Percentiles rank a stretch among this genome's conserved stretches.
Conservation (phyloP, 2,888 invertebrate genomes). For the Amphipyra berbera region DNA sequence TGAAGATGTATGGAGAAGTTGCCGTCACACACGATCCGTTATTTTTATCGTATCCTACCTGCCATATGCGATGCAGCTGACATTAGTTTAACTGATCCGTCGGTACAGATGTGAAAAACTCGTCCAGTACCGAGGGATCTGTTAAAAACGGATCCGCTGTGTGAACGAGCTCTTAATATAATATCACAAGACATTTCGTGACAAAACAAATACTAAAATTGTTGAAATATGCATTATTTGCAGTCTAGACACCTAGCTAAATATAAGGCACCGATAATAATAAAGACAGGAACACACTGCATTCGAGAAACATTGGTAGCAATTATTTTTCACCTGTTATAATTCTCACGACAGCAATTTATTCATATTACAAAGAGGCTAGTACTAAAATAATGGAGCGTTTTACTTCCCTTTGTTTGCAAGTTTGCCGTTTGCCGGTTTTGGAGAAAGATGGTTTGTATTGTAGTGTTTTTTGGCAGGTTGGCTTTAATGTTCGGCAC, state of each 20-base stretch:
- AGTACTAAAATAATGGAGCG: conserved; percentile 64
- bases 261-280: background rate
- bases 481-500: conserved; percentile 5
- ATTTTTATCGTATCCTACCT: too few relatives aligned
- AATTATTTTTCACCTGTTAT: conserved; percentile 64
- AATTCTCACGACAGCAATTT: conserved; percentile 72
- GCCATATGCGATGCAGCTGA: too few relatives aligned
- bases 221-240: background rate
- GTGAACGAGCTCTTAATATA: too few relatives aligned
- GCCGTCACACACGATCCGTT: too few relatives aligned
- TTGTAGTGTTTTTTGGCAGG: conserved; percentile 16
- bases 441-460: conserved; percentile 30
- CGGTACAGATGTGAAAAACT: too few relatives aligned
- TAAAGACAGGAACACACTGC: background rate
- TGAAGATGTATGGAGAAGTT: too few relatives aligned
- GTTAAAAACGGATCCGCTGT: too few relatives aligned
- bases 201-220: too few relatives aligned
- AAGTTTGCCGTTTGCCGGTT: conserved; percentile 29
- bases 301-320: conserved; percentile 31
- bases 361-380: conserved; percentile 61
- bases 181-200: too few relatives aligned
- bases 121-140: too few relatives aligned
- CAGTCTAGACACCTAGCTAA: conserved; percentile 15
- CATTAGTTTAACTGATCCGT: too few relatives aligned
- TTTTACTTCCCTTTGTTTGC: conserved; percentile 55